A percentile compares a stretch with the other conserved stretches of the same genome.
These are phyloP conservation scores for Lagopus leucura DNA, from an alignment of 2,113 vertebrate genomes.

Conservation along the genomic window DNA sequence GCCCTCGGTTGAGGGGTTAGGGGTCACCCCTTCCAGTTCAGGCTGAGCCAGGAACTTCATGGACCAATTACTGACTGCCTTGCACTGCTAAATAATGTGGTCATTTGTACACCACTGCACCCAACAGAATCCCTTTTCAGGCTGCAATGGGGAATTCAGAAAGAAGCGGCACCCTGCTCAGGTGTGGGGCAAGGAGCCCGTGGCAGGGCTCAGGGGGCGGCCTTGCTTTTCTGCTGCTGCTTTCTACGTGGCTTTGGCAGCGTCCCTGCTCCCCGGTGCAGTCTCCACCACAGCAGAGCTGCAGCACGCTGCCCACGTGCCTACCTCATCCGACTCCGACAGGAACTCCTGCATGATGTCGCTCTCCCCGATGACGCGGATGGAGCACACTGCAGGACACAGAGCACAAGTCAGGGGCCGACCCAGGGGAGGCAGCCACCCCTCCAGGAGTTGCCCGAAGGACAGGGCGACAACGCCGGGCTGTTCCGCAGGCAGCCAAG, in stretches of 20 bases:
- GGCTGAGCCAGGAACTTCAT: too few species aligned
- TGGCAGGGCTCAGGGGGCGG: background rate
- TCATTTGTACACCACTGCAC: too few species aligned
- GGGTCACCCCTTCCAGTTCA: too few species aligned
- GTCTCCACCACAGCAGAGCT: background rate
- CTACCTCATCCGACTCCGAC: slow-evolving; percentile 96
- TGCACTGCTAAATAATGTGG: too few species aligned
- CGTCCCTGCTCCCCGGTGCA: background rate
- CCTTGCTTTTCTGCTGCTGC: fast-evolving
- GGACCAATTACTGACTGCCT: too few species aligned
- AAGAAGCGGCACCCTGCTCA: too few species aligned
- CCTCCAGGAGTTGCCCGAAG: fast-evolving
- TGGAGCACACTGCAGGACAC: slow-evolving; percentile 88
- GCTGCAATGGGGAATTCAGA: too few species aligned
- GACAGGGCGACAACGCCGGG: too few species aligned
- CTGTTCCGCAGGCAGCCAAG: background rate
- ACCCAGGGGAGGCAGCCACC: background rate
- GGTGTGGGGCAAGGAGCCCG: background rate
- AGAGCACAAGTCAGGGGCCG: fast-evolving
- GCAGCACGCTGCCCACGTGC: fast-evolving
- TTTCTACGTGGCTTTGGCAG: background rate
- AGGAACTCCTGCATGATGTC: slow-evolving; percentile 99
- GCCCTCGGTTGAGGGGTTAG: too few species aligned
- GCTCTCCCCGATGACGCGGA: slow-evolving; percentile 94
- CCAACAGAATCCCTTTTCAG: too few species aligned